Evolutionary conservation across 2,888 invertebrate species (phyloP).

Genomic region (Anoplius nigerrimus): DNA sequence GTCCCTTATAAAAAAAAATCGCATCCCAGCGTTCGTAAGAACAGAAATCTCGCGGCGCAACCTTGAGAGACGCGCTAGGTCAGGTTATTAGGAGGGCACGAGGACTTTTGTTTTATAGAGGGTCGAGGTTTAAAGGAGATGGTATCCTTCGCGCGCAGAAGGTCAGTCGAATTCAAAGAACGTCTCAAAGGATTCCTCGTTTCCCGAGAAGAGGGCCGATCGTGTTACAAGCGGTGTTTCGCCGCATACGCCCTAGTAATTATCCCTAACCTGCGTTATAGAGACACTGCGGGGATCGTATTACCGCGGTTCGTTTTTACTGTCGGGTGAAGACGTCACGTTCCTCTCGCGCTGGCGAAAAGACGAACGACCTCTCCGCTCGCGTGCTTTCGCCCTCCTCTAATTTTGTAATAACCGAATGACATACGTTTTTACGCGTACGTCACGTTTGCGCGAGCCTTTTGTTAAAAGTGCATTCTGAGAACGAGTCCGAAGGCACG

Average conservation of each 20-base stretch:
- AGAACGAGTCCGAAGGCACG: too few relatives aligned
- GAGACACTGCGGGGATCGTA: constrained; percentile 54
- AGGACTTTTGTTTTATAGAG: constrained; percentile 56
- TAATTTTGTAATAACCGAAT: too few relatives aligned
- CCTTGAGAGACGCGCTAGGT: constrained; percentile 49
- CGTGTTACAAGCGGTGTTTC: constrained; percentile 56
- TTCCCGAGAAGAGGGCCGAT: constrained; percentile 55
- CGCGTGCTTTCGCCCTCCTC: too few relatives aligned
- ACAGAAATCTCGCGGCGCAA: constrained; percentile 38
- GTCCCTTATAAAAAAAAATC: neutral
- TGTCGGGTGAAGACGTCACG: constrained; percentile 46
- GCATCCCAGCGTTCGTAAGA: constrained; percentile 40
- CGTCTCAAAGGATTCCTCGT: constrained; percentile 51
- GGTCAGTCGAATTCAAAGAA: constrained; percentile 58
- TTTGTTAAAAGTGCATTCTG: too few relatives aligned
- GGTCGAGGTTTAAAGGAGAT: constrained; percentile 54
- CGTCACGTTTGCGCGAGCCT: too few relatives aligned
- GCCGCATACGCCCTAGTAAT: constrained; percentile 46
- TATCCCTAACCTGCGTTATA: constrained; percentile 41
- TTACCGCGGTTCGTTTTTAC: constrained; percentile 55
- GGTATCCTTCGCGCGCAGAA: constrained; percentile 52
- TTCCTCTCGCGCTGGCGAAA: constrained; percentile 11
- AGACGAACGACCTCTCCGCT: neutral
- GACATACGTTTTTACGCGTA: too few relatives aligned
- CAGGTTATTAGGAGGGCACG: constrained; percentile 53